Evolutionary conservation across 2,113 vertebrate genomes (phyloP).

Genomic region (Xenopus tropicalis): UCB_Xtro_10.0 CM004449.2:92458501-92459000

Average conservation of each 20-base stretch:
- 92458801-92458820: neutral
- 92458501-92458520: too few species aligned
- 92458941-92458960: constrained; percentile 34
- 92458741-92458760: constrained; percentile 11
- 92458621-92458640: too few species aligned
- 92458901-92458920: constrained; percentile 37
- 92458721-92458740: constrained; percentile 27
- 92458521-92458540: too few species aligned
- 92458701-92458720: constrained; percentile 29
- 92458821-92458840: constrained; percentile 8
- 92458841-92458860: neutral
- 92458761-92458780: constrained; percentile 1
- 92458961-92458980: constrained; percentile 53
- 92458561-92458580: too few species aligned
- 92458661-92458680: neutral
- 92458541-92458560: too few species aligned
- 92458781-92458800: constrained; percentile 8
- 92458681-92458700: neutral
- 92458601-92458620: too few species aligned
- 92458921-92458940: constrained; percentile 42
- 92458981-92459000: constrained; percentile 57
- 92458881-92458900: constrained; percentile 41
- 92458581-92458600: too few species aligned
- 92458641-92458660: too few species aligned
- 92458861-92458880: constrained; percentile 43